Base-by-base conservation (phyloP, 2,888 invertebrate genomes). In the Heliothis peltigera region DNA sequence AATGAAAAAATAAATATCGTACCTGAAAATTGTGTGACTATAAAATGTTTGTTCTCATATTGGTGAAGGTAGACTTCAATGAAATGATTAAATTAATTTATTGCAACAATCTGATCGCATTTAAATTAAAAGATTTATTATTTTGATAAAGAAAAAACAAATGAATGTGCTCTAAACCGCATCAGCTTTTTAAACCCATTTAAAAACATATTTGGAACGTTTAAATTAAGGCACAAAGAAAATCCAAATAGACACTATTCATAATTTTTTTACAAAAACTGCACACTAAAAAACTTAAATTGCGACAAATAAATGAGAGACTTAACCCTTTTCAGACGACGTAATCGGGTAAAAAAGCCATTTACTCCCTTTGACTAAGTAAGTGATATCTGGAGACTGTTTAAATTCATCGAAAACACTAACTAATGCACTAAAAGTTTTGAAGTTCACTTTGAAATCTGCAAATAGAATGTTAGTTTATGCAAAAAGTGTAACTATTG, bases 291-390 rank as follows among this genome's bases (percentile, higher is more conserved):
- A 32, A 4, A 42, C 28, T 68, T 62, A 12, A 69, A 56, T 72
- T 62, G 22, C 42, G 52, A 44, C 58, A 68, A 52, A 75, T 52
- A 59, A 68, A 61, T 47, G 25, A 49, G 22, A 56, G 35, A 17
- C 12, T 51, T 17, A 39, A 62, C 25, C 62, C 71, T 48, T 71
- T 60, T 58, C 19, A 42, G 18, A 44, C 18, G 15, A 18, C 28
- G 3, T 63, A 63, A 72, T 72, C 70, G 64, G 56, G 56, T 73
- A 64, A 58, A 75, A 56, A 60, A 64, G 17, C 51, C 21, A 66
- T 60, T 76, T 57, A 35, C 22, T 66, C 35, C 6, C 57, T 76
- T 75, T 76, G 74, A 75, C 63, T 61, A 69, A 55, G 69, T 66
- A 64, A 69, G 66, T 59, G 25, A 58, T 48, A 64, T 53, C 18